Base-by-base conservation (phyloP, 2,113 vertebrate species). In the Eolophus roseicapilla region DNA sequence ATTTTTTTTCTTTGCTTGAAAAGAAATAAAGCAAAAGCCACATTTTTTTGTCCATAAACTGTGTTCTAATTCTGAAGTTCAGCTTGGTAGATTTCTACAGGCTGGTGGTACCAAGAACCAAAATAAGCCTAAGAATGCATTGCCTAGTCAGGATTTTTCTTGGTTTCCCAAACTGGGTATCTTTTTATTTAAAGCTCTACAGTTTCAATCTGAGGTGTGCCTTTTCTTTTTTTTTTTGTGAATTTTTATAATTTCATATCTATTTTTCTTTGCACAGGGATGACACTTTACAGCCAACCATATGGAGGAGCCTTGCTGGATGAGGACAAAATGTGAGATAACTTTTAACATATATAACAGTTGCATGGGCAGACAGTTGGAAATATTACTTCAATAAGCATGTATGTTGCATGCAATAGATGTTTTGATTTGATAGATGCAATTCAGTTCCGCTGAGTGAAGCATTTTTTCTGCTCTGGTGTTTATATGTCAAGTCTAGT, bases 291-390 rank as follows among this genome's bases (percentile, higher is more conserved):
- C 39, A 98, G 98, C 62, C 97, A 97, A 5, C 98, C 98, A 2
- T 98, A 98, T 5, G 97, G 97, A 93, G 98, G 98, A 33, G 50
- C 90, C 46, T 82, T 98, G 55, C 85, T 98, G 67, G 96, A 97
- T 33, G 97, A 98, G 63, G 98, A 98, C 62, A 98, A 97, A 95
- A 98, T 98, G 98, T 98, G 82, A 98, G 98, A 77, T 69, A 83
- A 83, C 13, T 77, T 35, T 68, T 68, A 59, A 83, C 74, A 67
- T 13, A 27, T 16, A 3, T 82, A 64, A 55, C 8, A 65, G 17
- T 18, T 64, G 10, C 31, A 18, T 39, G 20, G 79, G 9, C 31
- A 85, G n/a, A 77, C 11, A 86, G 57, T 39, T 44, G 5, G 92
- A 92, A n/a, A 8, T 52, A 16, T 29, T 35, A 17, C 46, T 77